These are phyloP conservation scores for Hyppa rectilinea DNA, from an alignment of 2,888 invertebrate species.

Conservation along the genomic window DNA sequence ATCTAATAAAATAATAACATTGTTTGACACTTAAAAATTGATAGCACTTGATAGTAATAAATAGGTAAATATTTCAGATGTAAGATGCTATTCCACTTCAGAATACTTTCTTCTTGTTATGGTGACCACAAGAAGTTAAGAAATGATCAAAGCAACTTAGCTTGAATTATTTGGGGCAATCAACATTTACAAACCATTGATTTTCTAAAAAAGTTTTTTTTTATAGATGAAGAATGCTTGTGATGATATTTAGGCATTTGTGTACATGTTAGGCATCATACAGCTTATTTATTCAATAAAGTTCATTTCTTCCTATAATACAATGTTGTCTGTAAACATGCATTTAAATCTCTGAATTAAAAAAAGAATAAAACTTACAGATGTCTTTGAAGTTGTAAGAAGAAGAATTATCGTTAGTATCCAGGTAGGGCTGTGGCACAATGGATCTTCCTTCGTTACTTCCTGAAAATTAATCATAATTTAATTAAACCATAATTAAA, in stretches of 20 bases:
- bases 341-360: not conserved
- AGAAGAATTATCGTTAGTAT: slow-evolving; percentile 86
- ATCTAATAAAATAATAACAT: not conserved
- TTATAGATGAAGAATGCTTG: not conserved
- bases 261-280: not conserved
- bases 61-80: not conserved
- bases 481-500: slow-evolving; percentile 75
- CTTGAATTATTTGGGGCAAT: not conserved
- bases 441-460: slow-evolving; percentile 87
- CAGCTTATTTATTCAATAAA: too few species aligned
- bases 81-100: not conserved
- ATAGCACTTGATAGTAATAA: not conserved
- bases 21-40: not conserved
- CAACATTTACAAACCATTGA: not conserved
- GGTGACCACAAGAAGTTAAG: not conserved
- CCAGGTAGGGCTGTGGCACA: slow-evolving; percentile 90
- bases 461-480: slow-evolving; percentile 82
- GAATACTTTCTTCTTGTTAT: not conserved
- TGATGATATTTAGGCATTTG: not conserved
- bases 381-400: slow-evolving; percentile 83
- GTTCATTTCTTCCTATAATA: too few species aligned
- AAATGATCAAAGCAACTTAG: not conserved
- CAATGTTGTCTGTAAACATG: slow-evolving; percentile 18
- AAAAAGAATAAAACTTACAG: slow-evolving; percentile 79
- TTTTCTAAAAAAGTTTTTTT: too few species aligned